Percentiles rank a stretch among this genome's conserved stretches.
Conservation (phyloP, 2,797 vertebrate species). For the Esox masquinongy region DNA sequence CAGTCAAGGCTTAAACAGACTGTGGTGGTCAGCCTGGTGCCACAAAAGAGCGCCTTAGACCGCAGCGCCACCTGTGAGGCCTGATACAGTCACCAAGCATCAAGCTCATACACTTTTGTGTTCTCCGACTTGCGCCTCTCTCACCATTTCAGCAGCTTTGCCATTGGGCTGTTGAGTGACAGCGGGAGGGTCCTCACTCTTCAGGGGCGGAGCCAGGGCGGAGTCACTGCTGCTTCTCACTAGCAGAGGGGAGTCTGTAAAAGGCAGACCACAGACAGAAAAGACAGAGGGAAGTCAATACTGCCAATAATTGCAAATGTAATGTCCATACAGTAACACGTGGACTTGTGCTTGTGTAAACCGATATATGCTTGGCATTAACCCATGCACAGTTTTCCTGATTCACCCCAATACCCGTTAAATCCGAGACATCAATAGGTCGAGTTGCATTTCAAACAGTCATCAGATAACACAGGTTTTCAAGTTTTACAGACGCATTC, state of each 20-base stretch:
- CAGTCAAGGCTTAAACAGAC: too few species aligned
- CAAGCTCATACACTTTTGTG: neutral
- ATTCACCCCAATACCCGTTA: neutral
- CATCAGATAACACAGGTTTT: neutral
- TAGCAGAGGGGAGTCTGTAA: constrained; percentile 69
- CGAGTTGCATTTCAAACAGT: neutral
- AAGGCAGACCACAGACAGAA: constrained; percentile 5
- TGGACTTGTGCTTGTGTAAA: neutral
- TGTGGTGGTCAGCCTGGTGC: too few species aligned
- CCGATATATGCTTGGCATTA: neutral
- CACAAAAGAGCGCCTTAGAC: too few species aligned
- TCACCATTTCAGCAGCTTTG: constrained; percentile 72
- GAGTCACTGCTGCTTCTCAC: constrained; percentile 80
- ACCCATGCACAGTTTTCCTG: neutral
- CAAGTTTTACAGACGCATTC: neutral
- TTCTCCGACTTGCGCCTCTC: constrained; percentile 37
- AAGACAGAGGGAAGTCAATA: neutral
- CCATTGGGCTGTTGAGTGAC: constrained; percentile 41
- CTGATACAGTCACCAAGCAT: too few species aligned
- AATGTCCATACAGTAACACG: neutral
- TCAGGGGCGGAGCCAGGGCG: constrained; percentile 39
- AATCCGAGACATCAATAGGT: neutral
- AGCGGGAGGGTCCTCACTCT: constrained; percentile 52
- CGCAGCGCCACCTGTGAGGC: too few species aligned
- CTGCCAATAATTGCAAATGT: neutral